Percentiles rank a stretch among this genome's conserved stretches.
phyloP scores from a whole-genome alignment of 2,113 vertebrate genomes.

The Myodes glareolus region DNA sequence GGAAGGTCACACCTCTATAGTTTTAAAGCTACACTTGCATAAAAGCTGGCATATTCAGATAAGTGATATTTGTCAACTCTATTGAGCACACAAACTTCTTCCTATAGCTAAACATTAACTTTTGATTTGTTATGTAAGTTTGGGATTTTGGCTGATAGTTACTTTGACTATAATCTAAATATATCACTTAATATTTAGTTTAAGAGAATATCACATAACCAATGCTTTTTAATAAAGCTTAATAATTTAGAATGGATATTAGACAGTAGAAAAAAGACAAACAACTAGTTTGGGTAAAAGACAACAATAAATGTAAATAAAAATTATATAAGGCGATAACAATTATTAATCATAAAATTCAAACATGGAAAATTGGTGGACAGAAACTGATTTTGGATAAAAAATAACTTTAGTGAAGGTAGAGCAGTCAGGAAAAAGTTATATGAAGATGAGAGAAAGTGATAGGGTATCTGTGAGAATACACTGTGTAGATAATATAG shows the following conservation, averaged over 20 bases:
- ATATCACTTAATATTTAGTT: constrained; percentile 1
- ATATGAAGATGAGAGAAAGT: background rate
- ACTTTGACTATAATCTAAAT: background rate
- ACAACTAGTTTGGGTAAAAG: background rate
- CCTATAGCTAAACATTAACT: background rate
- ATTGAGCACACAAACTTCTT: background rate
- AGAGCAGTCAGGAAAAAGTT: background rate
- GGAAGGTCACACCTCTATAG: background rate
- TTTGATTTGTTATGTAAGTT: background rate
- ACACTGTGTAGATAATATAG: background rate
- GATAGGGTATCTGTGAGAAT: background rate
- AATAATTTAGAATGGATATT: background rate
- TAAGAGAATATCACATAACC: background rate
- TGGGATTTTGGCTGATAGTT: background rate
- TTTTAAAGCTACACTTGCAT: background rate
- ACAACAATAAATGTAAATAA: background rate
- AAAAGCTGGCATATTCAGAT: background rate
- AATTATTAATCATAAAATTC: background rate
- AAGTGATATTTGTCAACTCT: background rate
- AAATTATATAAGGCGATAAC: background rate
- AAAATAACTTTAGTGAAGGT: background rate
- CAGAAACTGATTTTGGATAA: background rate
- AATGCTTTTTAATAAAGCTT: background rate
- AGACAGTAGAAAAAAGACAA: background rate
- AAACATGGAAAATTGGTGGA: background rate